Conservation (phyloP, 2,888 invertebrate genomes). For the Axea sp. region DNA sequence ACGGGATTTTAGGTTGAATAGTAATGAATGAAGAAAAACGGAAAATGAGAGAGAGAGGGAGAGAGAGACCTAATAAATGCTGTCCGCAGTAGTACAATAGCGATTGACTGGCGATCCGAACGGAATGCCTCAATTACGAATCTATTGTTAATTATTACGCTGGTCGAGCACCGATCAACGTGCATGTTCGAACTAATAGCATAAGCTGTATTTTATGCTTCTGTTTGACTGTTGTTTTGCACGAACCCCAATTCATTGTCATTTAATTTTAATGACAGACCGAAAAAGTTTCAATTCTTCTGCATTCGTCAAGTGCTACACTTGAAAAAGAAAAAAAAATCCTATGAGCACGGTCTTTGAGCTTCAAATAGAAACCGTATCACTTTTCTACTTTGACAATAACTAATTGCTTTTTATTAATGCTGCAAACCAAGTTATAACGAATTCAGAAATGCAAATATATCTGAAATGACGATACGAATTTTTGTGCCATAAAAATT, state of each 20-base stretch:
- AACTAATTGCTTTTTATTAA: conserved; percentile 1
- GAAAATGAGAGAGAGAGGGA: conserved; percentile 44
- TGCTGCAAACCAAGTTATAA: too few species aligned
- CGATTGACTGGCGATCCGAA: conserved; percentile 66
- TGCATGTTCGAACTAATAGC: conserved; percentile 60
- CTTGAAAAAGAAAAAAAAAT: neutral
- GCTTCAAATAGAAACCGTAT: neutral
- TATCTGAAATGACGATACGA: neutral
- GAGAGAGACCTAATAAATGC: conserved; percentile 60
- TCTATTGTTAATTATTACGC: conserved; percentile 73
- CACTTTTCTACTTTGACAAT: neutral
- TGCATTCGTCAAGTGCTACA: conserved; percentile 3
- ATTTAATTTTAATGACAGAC: conserved; percentile 43
- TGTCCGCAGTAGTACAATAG: conserved; percentile 60
- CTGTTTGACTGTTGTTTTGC: conserved; percentile 60
- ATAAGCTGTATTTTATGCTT: conserved; percentile 57
- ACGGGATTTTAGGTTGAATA: conserved; percentile 56
- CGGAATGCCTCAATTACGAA: conserved; percentile 72
- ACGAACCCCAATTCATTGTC: conserved; percentile 41
- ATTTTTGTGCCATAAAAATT: neutral
- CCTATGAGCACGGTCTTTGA: neutral
- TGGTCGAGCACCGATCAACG: conserved; percentile 65
- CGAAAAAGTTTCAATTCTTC: conserved; percentile 35
- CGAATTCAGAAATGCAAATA: neutral
- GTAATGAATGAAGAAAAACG: conserved; percentile 55